These are phyloP conservation scores for Borostomias antarcticus DNA, from an alignment of 2,797 vertebrate species.

Conservation along the genomic window DNA sequence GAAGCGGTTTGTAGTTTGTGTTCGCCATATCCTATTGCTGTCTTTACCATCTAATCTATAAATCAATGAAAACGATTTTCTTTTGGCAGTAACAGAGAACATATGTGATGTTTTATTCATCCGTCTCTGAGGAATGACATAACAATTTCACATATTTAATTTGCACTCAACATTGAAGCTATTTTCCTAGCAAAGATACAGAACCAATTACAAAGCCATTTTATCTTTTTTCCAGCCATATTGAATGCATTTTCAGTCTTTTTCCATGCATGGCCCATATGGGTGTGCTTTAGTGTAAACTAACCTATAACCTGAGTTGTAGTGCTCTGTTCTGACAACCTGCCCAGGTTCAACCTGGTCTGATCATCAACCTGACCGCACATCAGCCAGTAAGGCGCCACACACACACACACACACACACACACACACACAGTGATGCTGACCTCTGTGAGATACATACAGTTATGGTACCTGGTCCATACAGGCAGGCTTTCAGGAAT, in stretches of 20 bases:
- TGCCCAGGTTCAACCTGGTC: too few relatives aligned
- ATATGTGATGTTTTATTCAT: constrained; percentile 5
- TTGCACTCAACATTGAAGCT: constrained; percentile 26
- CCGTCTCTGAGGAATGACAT: constrained; percentile 19
- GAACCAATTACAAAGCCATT: constrained; percentile 13
- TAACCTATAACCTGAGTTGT: too few relatives aligned
- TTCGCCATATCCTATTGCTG: constrained; percentile 14
- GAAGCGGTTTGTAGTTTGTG: background rate
- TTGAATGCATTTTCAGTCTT: constrained; percentile 30
- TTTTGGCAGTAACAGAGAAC: constrained; percentile 14
- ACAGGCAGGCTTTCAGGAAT: background rate
- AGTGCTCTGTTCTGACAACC: too few relatives aligned
- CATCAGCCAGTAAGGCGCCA: too few relatives aligned
- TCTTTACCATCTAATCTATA: constrained; percentile 11
- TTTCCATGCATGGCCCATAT: constrained; percentile 38
- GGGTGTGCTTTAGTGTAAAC: constrained; percentile 41
- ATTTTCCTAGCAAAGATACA: constrained; percentile 27
- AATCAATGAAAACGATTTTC: constrained; percentile 15
- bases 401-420: too few relatives aligned
- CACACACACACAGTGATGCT: background rate
- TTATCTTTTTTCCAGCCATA: constrained; percentile 16
- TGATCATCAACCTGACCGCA: too few relatives aligned
- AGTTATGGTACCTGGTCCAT: background rate
- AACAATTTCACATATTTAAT: constrained; percentile 13
- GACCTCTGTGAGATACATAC: background rate